Conservation (phyloP, 2,888 invertebrate genomes). For the Xestia rhomboidea region DNA sequence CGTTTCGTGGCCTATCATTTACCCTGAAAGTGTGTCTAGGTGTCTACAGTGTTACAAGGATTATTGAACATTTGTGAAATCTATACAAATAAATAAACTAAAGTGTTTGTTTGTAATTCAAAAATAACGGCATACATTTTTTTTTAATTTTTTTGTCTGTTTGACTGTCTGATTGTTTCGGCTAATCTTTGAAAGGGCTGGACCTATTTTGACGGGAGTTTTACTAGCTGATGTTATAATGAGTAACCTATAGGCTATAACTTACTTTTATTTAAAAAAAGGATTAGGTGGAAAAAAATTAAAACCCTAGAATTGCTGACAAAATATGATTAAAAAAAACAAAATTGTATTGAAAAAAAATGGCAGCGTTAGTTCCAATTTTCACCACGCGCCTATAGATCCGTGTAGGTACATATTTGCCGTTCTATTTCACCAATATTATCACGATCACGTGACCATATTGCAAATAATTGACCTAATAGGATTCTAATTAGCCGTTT, state of each 20-base stretch:
- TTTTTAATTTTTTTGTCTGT: no score
- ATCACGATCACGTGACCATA: conserved; percentile 18
- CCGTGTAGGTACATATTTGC: neutral
- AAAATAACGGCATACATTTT: no score
- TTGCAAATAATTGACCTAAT: conserved; percentile 27
- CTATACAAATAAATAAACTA: neutral
- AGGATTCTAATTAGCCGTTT: conserved; percentile 39
- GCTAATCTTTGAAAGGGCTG: no score
- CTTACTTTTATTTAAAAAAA: no score
- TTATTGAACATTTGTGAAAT: neutral
- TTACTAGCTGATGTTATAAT: no score
- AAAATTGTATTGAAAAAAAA: neutral
- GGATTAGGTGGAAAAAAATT: no score
- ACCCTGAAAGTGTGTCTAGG: neutral
- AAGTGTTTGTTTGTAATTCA: no score
- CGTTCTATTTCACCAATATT: conserved; percentile 27
- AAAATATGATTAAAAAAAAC: neutral
- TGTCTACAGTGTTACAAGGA: neutral
- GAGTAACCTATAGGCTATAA: no score
- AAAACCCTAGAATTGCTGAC: no score
- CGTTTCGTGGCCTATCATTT: neutral
- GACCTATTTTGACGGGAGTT: no score
- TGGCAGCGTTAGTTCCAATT: neutral
- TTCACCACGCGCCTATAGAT: neutral
- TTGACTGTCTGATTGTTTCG: no score